These are phyloP conservation scores for Eudyptes chrysolophus DNA, from an alignment of 2,113 vertebrate species.

Conservation along the genomic window DNA sequence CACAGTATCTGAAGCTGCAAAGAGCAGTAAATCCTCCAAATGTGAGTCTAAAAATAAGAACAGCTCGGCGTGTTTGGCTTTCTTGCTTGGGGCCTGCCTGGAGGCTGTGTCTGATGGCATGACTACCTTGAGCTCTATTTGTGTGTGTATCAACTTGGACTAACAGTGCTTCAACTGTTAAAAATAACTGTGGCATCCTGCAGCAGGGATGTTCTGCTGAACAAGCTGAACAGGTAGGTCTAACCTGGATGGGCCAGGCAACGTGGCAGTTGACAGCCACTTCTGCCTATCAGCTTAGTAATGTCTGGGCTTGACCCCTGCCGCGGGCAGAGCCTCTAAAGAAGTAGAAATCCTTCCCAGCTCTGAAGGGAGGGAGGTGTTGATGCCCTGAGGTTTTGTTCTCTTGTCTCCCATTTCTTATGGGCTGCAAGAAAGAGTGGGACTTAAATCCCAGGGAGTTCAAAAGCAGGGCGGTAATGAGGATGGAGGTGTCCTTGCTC, in stretches of 20 bases:
- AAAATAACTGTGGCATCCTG: not conserved
- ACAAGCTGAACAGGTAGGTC: accelerated
- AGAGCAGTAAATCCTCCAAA: not conserved
- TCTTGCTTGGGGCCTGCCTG: not conserved
- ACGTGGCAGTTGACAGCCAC: accelerated
- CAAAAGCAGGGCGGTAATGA: not conserved
- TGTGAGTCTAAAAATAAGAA: not conserved
- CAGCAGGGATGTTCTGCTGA: not conserved
- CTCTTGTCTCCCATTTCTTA: accelerated
- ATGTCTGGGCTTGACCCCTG: not conserved
- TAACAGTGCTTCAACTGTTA: not conserved
- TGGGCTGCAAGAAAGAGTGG: not conserved
- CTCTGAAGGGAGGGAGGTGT: not conserved
- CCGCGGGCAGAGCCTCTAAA: not conserved
- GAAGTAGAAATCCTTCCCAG: not conserved
- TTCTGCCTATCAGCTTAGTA: not conserved
- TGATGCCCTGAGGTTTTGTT: not conserved
- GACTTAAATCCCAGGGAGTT: not conserved
- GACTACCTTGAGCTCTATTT: not conserved
- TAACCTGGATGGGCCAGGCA: not conserved
- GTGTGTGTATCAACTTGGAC: not conserved
- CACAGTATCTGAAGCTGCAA: not conserved
- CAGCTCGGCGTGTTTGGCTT: not conserved
- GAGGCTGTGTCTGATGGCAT: not conserved
- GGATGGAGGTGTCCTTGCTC: not conserved